Percentiles rank a stretch among this genome's conserved stretches.
Evolutionary conservation across 2,888 invertebrate species (phyloP).

Genomic region (Malthinus seriepunctatus): DNA sequence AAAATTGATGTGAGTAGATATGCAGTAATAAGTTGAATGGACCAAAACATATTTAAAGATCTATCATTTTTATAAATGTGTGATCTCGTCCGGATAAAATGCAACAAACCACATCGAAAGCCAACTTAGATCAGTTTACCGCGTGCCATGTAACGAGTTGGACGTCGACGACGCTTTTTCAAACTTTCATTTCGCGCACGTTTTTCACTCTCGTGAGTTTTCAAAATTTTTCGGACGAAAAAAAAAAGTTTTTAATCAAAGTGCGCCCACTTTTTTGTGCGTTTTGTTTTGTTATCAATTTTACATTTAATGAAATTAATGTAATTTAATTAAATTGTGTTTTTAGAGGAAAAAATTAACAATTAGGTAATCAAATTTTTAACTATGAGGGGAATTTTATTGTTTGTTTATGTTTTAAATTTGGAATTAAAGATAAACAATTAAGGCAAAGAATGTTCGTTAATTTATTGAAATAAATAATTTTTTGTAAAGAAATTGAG

Average conservation of each 20-base stretch:
- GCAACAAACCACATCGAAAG: constrained; percentile 23
- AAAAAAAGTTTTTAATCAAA: neutral
- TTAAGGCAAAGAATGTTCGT: too few relatives aligned
- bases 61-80: constrained; percentile 4
- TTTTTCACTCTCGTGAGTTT: constrained; percentile 7
- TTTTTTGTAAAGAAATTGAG: too few relatives aligned
- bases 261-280: neutral
- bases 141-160: constrained; percentile 15
- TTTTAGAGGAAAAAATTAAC: neutral
- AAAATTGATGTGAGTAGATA: constrained; percentile 12
- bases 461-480: too few relatives aligned
- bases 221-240: neutral
- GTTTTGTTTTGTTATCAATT: neutral
- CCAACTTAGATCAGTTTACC: constrained; percentile 26
- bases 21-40: constrained; percentile 25
- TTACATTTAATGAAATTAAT: neutral
- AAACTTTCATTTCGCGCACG: constrained; percentile 2
- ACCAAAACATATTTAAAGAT: constrained; percentile 23
- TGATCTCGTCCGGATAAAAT: constrained; percentile 28
- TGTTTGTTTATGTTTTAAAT: too few relatives aligned
- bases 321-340: neutral
- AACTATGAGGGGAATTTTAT: too few relatives aligned
- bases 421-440: too few relatives aligned
- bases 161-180: constrained; percentile 11
- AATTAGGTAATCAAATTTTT: constrained; percentile 3